These are phyloP conservation scores for Venusia cambrica DNA, from an alignment of 2,888 invertebrate species.

Conservation along the genomic window DNA sequence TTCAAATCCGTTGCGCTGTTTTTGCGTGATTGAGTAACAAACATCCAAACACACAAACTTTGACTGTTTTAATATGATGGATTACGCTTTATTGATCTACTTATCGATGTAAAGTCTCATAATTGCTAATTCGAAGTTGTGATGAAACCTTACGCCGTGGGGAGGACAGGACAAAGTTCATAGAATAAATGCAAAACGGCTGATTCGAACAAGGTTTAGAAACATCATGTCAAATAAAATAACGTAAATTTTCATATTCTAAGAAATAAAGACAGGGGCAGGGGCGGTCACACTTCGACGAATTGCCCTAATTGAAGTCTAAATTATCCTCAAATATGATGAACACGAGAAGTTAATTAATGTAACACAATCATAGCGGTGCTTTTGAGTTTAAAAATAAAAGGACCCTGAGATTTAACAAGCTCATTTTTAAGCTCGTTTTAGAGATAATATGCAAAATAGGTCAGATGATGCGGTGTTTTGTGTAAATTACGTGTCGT, in stretches of 20 bases:
- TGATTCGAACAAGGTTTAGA: too few relatives aligned
- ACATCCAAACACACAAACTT: too few relatives aligned
- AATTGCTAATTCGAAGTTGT: conserved; percentile 5
- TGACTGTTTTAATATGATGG: background rate
- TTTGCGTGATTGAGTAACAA: too few relatives aligned
- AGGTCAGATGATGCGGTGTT: conserved; percentile 4
- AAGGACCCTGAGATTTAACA: conserved; percentile 12
- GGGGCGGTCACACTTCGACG: conserved; percentile 11
- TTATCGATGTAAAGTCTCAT: conserved; percentile 4
- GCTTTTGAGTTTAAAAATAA: conserved; percentile 17
- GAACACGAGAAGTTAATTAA: conserved; percentile 21
- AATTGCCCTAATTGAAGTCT: conserved; percentile 6
- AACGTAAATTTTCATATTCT: too few relatives aligned
- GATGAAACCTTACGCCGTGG: conserved; percentile 7
- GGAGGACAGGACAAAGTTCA: conserved; percentile 4
- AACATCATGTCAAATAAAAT: too few relatives aligned
- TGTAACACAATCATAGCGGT: conserved; percentile 20
- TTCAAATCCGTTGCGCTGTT: too few relatives aligned
- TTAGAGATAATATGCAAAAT: conserved; percentile 5
- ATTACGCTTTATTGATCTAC: conserved; percentile 6
- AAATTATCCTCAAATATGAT: conserved; percentile 15
- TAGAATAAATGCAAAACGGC: conserved; percentile 12
- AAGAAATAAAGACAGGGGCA: too few relatives aligned
- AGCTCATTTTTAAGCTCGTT: conserved; percentile 9
- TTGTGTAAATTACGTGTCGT: conserved; percentile 3